Conservation (phyloP, 2,797 vertebrate species). For the Syngnathus acus region DNA sequence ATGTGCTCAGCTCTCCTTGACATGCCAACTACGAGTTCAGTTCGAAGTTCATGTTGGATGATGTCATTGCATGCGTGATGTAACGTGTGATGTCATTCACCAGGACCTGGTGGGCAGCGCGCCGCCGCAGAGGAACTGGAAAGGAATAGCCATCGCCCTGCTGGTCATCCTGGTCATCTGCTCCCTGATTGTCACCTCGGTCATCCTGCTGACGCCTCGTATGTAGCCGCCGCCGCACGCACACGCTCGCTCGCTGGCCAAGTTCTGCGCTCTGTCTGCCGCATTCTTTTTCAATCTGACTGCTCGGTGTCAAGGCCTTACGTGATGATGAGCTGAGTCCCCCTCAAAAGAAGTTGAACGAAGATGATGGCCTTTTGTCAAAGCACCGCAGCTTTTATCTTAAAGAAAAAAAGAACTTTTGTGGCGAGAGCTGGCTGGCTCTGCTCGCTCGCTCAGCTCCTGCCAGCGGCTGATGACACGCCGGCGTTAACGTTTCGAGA, state of each 20-base stretch:
- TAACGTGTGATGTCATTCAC: slow-evolving; percentile 21
- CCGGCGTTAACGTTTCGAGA: background rate
- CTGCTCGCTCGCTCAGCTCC: background rate
- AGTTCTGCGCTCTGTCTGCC: background rate
- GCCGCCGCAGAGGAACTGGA: slow-evolving; percentile 95
- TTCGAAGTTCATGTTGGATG: background rate
- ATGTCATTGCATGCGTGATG: background rate
- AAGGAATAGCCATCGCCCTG: slow-evolving; percentile 94
- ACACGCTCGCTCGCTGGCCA: background rate
- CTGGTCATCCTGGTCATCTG: slow-evolving; percentile 97
- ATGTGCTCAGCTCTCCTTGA: background rate
- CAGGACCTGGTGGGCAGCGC: slow-evolving; percentile 96
- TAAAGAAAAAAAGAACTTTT: background rate
- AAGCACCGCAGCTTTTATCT: slow-evolving; percentile 42
- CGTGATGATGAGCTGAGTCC: background rate
- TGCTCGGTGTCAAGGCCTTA: background rate
- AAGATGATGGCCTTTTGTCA: slow-evolving; percentile 54
- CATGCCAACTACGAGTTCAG: background rate
- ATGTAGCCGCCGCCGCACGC: slow-evolving; percentile 35
- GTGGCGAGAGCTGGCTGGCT: background rate
- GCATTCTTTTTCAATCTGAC: background rate
- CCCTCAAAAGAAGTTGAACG: slow-evolving; percentile 34
- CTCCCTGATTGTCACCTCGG: slow-evolving; percentile 95
- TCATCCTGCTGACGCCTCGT: slow-evolving; percentile 95
- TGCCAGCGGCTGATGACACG: background rate